Evolutionary conservation across 1,140 invertebrate genomes (phyloP), one percentile per base, ranked within the genome.

Genomic region (Bradynema listronoti): DNA sequence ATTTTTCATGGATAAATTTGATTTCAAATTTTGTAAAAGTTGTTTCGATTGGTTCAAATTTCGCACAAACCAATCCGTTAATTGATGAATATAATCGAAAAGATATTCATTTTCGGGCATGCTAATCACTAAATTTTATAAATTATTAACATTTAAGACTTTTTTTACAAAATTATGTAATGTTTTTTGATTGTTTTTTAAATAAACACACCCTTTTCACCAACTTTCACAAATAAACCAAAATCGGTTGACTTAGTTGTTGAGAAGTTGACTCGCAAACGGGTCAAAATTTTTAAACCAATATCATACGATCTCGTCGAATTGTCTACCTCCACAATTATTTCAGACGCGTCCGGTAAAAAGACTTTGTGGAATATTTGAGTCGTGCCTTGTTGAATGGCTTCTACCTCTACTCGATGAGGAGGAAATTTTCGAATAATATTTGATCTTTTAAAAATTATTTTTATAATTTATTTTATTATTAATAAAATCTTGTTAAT

Each of bases 91-190:
- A 82, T 98, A 98, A 78, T 99, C 95, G 80, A 99, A 99, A 83
- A 99, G 98, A 83, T 97, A 98, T 78, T 99, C 94, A 4, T 89
- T 90, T 81, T 98, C 93, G 0, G 95, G 94, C n/a, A 97, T 91
- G 51, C 91, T 95, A 69, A 99, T 96, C 2, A 98, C 81, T 81
- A 73, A 25, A 72, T 65, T n/a, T n/a, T n/a, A 9, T 11, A 61
- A 24, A 19, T 1, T 16, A 9, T 27, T 33, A 22, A 27, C 4
- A 45, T 47, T 61, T 61, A 1, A 1, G 16, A 7, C 14, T 14
- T 25, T 54, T 50, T 7, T 14, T 36, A 27, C 67, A 42, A 1
- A 51, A 29, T 33, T n/a, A n/a, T 52, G 29, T 2, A n/a, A n/a
- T n/a, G n/a, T n/a, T n/a, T n/a, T n/a, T n/a, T n/a, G n/a, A n/a